Conservation (phyloP, 2,888 invertebrate species). For the Perdita meconis region DNA sequence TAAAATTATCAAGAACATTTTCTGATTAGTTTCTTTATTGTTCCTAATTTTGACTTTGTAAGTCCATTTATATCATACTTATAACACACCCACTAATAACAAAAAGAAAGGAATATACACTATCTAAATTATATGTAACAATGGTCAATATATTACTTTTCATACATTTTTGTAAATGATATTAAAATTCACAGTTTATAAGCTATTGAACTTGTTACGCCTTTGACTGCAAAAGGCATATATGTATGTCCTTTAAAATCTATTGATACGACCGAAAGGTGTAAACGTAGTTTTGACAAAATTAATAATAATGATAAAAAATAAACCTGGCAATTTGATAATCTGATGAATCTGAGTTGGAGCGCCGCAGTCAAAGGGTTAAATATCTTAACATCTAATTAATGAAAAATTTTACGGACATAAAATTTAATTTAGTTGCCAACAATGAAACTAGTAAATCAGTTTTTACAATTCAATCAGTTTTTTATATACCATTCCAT, state of each 20-base stretch:
- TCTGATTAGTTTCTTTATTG: slow-evolving; percentile 29
- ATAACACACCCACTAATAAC: slow-evolving; percentile 35
- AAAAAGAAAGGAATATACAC: slow-evolving; percentile 33
- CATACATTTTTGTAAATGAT: slow-evolving; percentile 21
- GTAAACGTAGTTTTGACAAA: too few species aligned
- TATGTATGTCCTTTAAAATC: too few species aligned
- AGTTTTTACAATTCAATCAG: slow-evolving; percentile 15
- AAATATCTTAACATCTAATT: slow-evolving; percentile 18
- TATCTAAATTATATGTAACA: slow-evolving; percentile 35
- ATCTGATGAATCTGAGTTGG: too few species aligned
- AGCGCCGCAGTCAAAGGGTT: too few species aligned
- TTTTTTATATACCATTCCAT: slow-evolving; percentile 18
- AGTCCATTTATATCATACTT: slow-evolving; percentile 30
- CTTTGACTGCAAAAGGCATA: too few species aligned
- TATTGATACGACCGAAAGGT: too few species aligned
- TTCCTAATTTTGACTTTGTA: slow-evolving; percentile 28
- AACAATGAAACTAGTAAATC: slow-evolving; percentile 27
- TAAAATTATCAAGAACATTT: slow-evolving; percentile 24
- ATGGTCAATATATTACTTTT: slow-evolving; percentile 48
- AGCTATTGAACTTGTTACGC: too few species aligned
- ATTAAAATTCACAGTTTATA: slow-evolving; percentile 29
- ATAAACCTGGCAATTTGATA: too few species aligned
- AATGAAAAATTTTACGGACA: slow-evolving; percentile 11
- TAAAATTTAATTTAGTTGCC: slow-evolving; percentile 22
- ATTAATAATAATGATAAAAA: too few species aligned